Evolutionary conservation across 2,113 vertebrate genomes (phyloP).

Genomic region (Xenopus borealis): DNA sequence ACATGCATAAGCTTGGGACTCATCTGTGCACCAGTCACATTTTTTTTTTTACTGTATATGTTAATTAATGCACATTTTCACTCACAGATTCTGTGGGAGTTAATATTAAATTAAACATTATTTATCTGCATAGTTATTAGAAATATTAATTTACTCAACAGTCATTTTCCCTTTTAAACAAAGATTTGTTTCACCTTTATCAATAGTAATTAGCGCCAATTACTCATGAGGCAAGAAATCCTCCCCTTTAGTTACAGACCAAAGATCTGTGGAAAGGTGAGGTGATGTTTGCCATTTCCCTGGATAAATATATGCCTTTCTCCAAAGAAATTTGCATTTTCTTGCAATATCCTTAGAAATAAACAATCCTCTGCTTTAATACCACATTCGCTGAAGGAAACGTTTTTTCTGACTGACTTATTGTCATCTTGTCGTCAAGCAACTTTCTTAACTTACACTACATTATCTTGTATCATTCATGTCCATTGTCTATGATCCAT

Average conservation of each 20-base stretch:
- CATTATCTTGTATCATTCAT: slow-evolving; percentile 59
- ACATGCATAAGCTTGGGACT: too few species aligned
- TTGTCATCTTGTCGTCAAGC: slow-evolving; percentile 40
- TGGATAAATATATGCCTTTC: background rate
- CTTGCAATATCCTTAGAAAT: slow-evolving; percentile 7
- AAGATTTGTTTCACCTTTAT: background rate
- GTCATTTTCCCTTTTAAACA: background rate
- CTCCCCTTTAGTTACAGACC: background rate
- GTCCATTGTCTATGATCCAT: slow-evolving; percentile 57
- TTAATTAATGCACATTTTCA: background rate
- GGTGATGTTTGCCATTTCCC: slow-evolving; percentile 12
- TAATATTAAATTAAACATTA: background rate
- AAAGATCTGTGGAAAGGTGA: slow-evolving; percentile 4
- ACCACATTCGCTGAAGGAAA: slow-evolving; percentile 20
- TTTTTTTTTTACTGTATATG: too few species aligned
- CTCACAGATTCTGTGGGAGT: background rate
- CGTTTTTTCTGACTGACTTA: slow-evolving; percentile 38
- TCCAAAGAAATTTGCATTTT: slow-evolving; percentile 13
- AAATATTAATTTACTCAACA: background rate
- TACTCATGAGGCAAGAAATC: background rate
- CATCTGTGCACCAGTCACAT: too few species aligned
- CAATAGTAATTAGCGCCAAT: background rate
- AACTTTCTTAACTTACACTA: slow-evolving; percentile 42
- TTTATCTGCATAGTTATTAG: background rate
- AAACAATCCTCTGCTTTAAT: slow-evolving; percentile 16